Percentiles rank a stretch among this genome's conserved stretches.
Conservation (phyloP, 2,797 vertebrate genomes). For the Cyprinella venusta region DNA sequence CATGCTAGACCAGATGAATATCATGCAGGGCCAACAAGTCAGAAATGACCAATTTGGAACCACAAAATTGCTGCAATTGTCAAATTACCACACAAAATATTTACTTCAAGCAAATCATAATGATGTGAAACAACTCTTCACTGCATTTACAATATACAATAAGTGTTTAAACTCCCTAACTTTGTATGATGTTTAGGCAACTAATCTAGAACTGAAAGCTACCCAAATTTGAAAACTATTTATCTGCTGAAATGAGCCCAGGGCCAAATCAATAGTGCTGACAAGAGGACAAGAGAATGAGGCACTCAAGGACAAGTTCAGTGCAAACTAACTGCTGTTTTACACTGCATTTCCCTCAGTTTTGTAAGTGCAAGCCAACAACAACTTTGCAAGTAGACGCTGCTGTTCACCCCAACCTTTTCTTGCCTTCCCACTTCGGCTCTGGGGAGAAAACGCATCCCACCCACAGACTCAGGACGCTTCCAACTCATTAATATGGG, state of each 20-base stretch:
- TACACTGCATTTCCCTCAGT: slow-evolving; percentile 9
- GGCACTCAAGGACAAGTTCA: neutral
- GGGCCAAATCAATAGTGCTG: neutral
- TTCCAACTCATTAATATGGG: slow-evolving; percentile 65
- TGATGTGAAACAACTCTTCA: neutral
- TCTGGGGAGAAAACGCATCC: slow-evolving; percentile 56
- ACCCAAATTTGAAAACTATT: neutral
- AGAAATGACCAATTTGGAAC: neutral
- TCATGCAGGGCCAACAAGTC: neutral
- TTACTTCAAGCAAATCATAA: neutral
- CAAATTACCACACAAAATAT: neutral
- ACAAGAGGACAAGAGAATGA: neutral
- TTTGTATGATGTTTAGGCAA: neutral
- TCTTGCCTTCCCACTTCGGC: slow-evolving; percentile 38
- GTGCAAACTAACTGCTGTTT: neutral
- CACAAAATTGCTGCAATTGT: neutral
- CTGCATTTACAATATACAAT: neutral
- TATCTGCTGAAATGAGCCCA: neutral
- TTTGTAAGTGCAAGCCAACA: slow-evolving; percentile 17
- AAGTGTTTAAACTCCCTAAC: neutral
- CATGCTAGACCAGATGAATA: neutral
- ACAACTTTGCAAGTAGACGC: slow-evolving; percentile 32
- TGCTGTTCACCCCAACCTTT: slow-evolving; percentile 17
- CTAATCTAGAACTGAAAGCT: neutral
- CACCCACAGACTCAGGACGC: slow-evolving; percentile 61